Percentiles rank a stretch among this genome's conserved stretches.
These are phyloP conservation scores for Drosophila parabipectinata DNA, from an alignment of 1,140 invertebrate species.

Conservation along the genomic window DNA sequence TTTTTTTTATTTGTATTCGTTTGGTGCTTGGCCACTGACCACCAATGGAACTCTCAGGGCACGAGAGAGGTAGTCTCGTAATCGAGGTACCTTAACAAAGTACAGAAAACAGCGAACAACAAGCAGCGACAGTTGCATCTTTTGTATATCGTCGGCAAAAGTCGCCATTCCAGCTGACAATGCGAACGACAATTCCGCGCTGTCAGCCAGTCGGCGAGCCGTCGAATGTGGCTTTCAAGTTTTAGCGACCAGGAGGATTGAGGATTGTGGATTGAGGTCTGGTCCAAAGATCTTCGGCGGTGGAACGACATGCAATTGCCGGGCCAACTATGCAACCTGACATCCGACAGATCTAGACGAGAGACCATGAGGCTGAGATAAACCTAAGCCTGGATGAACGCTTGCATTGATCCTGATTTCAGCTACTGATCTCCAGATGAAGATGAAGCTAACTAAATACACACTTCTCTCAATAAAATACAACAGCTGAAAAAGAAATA, in stretches of 20 bases:
- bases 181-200: constrained; percentile 81
- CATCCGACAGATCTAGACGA: constrained; percentile 78
- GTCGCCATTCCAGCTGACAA: constrained; percentile 60
- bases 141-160: constrained; percentile 73
- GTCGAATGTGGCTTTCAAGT: constrained; percentile 70
- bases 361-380: constrained; percentile 37
- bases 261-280: background rate
- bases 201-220: constrained; percentile 60
- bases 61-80: constrained; percentile 20
- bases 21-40: constrained; percentile 9
- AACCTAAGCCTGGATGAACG: constrained; percentile 45
- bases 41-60: constrained; percentile 54
- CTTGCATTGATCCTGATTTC: constrained; percentile 79
- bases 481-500: constrained; percentile 3
- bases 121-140: constrained; percentile 75
- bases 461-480: background rate
- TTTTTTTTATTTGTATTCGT: constrained; percentile 39
- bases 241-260: constrained; percentile 62
- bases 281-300: constrained; percentile 24
- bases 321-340: constrained; percentile 73
- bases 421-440: constrained; percentile 72
- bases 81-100: constrained; percentile 2
- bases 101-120: constrained; percentile 36
- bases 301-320: constrained; percentile 74
- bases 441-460: constrained; percentile 29